Evolutionary conservation across 1,140 invertebrate species (phyloP), one percentile per base, ranked within the genome.

Genomic region (Rhagoletis pomonella): DNA sequence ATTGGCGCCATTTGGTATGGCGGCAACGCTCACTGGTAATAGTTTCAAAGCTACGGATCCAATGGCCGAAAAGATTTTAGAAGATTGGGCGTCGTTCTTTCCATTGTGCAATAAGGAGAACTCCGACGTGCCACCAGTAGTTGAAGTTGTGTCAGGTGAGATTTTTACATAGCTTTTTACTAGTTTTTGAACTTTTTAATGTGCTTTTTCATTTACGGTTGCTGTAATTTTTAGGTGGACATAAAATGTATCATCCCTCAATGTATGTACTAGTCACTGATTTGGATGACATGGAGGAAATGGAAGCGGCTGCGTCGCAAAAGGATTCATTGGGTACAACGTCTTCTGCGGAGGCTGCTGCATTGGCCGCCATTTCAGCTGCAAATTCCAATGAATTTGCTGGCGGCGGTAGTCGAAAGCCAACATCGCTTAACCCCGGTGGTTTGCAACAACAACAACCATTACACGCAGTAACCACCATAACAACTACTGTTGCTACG

Each of bases 31-130:
- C 90, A 99, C 98, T 62, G 98, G 98, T 14, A 96, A 98, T 90
- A 95, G 95, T 87, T 97, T 95, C 93, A 95, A 96, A 94, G 96
- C 96, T 90, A 95, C 93, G 89, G 98, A 96, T 94, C 94, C 95
- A 64, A 94, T 93, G 90, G 96, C 95, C 87, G 95, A 95, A 88
- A 97, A 97, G 89, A 94, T 99, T 87, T 94, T 99, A 44, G 97
- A 98, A 89, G 98, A 99, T 90, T 99, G 98, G 98, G 95, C 96
- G 87, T 97, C 97, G 90, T 99, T 99, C 93, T 99, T 99, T 94
- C 98, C 98, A 73, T 94, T 97, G 92, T 95, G 95, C 90, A 96
- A 95, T 92, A 93, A 93, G 89, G 92, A 93, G 65, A 92, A 91
- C 88, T 93, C 93, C 73, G 94, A 95, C 88, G 92, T 97, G 89